Conservation (phyloP, 2,888 invertebrate genomes). For the Torymus auratus region DNA sequence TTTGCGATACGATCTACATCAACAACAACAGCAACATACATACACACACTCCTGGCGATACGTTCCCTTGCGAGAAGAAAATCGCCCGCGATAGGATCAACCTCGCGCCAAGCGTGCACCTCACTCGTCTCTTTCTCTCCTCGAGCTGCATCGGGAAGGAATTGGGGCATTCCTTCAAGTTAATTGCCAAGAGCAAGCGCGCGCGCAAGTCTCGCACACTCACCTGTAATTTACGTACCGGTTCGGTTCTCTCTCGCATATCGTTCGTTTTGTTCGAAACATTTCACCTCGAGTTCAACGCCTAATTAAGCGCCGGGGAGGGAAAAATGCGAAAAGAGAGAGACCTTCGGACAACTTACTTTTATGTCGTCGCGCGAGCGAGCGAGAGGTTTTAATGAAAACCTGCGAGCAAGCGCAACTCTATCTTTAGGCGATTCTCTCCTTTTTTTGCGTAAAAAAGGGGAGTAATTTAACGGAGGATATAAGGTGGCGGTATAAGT, state of each 20-base stretch:
- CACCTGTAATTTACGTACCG: not conserved
- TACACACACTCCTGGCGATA: not conserved
- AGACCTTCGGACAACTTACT: constrained; percentile 49
- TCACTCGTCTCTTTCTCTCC: no score
- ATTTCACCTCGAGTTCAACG: constrained; percentile 65
- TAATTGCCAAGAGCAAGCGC: constrained; percentile 67
- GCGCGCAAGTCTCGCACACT: not conserved
- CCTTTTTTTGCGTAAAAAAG: not conserved
- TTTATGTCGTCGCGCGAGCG: constrained; percentile 33
- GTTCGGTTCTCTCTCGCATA: constrained; percentile 19
- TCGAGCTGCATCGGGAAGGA: constrained; percentile 59
- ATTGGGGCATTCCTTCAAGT: constrained; percentile 67
- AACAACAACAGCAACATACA: not conserved
- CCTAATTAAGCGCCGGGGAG: constrained; percentile 63
- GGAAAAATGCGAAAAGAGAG: not conserved
- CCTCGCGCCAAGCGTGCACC: no score
- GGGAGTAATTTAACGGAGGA: not conserved
- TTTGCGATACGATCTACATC: constrained; percentile 14
- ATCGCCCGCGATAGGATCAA: constrained; percentile 14
- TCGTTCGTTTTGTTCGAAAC: constrained; percentile 47
- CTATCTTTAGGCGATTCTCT: constrained; percentile 19
- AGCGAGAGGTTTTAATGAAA: constrained; percentile 44
- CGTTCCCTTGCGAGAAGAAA: constrained; percentile 1
- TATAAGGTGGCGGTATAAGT: not conserved
- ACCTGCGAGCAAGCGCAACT: not conserved